These are phyloP conservation scores for Acrobasis repandana DNA, from an alignment of 2,888 invertebrate genomes.

Conservation along the genomic window DNA sequence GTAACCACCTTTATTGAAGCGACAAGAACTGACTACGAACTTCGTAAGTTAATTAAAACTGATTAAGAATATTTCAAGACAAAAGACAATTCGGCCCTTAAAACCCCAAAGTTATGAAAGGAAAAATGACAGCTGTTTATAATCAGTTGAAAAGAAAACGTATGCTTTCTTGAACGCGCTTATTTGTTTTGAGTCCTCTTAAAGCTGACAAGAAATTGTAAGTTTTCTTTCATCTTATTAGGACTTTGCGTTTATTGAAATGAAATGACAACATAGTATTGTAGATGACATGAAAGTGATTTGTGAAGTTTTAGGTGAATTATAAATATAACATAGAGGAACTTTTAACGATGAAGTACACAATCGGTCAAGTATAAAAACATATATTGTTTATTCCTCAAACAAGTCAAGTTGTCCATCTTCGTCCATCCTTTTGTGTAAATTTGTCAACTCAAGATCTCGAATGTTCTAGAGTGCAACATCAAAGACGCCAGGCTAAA, in stretches of 20 bases:
- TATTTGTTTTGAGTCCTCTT: conserved; percentile 42
- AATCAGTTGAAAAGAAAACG: conserved; percentile 9
- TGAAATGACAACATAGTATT: background rate
- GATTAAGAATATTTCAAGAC: conserved; percentile 7
- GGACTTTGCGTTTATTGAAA: conserved; percentile 32
- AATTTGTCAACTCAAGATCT: no score
- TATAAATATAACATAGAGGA: no score
- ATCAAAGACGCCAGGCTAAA: no score
- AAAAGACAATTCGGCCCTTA: background rate
- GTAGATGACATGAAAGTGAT: background rate
- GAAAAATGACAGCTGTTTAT: conserved; percentile 16
- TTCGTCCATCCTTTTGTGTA: no score
- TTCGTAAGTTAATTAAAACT: conserved; percentile 14
- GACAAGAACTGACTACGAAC: conserved; percentile 1
- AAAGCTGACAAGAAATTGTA: conserved; percentile 39
- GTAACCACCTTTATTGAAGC: conserved; percentile 8
- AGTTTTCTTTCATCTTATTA: conserved; percentile 44
- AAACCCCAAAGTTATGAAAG: conserved; percentile 4
- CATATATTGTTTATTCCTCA: no score
- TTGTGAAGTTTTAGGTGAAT: no score
- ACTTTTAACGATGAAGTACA: no score
- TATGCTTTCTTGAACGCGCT: conserved; percentile 14
- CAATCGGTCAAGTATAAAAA: no score
- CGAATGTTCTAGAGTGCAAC: no score
- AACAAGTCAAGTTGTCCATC: no score